A percentile compares a stretch with the other conserved stretches of the same genome.
Evolutionary conservation across 2,797 vertebrate species (phyloP).

Genomic region (Acanthurus lineatus): DNA sequence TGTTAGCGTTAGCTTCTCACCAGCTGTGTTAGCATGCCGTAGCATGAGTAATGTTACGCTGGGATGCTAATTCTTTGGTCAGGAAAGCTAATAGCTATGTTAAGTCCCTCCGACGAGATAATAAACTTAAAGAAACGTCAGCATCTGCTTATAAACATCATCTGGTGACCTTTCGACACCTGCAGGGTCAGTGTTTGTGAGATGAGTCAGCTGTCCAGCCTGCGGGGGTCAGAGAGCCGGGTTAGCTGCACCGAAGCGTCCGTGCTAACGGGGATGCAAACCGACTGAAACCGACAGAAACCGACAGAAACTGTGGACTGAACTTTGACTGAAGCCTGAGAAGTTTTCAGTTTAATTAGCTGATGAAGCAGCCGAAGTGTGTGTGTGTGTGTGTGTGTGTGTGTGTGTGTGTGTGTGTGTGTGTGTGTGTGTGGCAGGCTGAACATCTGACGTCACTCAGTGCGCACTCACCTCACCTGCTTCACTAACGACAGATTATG

Average conservation of each 20-base stretch:
- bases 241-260: background rate
- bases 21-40: background rate
- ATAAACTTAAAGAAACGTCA: no score
- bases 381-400: no score
- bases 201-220: conserved; percentile 29
- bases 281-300: background rate
- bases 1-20: no score
- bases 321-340: background rate
- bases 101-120: fast-evolving
- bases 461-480: background rate
- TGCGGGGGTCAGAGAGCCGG: background rate
- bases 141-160: no score
- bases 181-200: background rate
- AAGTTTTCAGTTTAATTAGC: no score
- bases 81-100: background rate
- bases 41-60: background rate
- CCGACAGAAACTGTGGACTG: background rate
- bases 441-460: conserved; percentile 5
- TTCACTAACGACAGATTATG: background rate
- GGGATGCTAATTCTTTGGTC: background rate
- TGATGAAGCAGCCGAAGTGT: background rate
- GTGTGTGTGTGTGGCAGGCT: background rate
- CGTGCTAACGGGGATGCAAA: background rate
- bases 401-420: no score
- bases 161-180: background rate